Conservation (phyloP, 2,888 invertebrate species). For the Eupithecia pulchellata region DNA sequence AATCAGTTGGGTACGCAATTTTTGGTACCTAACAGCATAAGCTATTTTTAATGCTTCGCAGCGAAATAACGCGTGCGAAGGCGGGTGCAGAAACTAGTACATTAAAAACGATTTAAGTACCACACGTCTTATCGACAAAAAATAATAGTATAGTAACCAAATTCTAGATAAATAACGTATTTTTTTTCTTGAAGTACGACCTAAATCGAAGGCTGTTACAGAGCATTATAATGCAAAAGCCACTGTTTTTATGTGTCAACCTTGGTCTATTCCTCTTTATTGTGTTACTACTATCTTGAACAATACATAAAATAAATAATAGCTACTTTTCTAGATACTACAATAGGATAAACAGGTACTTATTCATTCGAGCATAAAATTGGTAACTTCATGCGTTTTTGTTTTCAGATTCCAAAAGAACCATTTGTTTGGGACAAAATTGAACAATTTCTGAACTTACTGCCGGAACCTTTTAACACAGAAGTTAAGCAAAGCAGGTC, state of each 20-base stretch:
- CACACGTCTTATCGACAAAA: neutral
- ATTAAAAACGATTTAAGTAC: neutral
- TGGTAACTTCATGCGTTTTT: constrained; percentile 4
- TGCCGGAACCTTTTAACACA: constrained; percentile 90
- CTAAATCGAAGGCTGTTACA: neutral
- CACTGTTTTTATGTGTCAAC: neutral
- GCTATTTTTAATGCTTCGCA: no score
- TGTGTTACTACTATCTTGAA: neutral
- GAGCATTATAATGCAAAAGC: neutral
- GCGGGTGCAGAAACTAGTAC: neutral
- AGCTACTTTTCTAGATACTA: neutral
- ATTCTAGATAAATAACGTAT: neutral
- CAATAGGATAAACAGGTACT: neutral
- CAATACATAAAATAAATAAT: neutral
- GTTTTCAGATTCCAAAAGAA: constrained; percentile 72
- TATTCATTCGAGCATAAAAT: neutral
- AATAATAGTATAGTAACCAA: neutral
- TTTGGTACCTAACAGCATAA: no score
- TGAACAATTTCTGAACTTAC: constrained; percentile 89
- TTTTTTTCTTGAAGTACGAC: neutral
- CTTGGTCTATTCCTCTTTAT: neutral
- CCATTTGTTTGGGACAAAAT: constrained; percentile 92
- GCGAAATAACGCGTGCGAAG: neutral
- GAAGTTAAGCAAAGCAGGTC: constrained; percentile 89
- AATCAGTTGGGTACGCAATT: no score